A percentile compares a stretch with the other conserved stretches of the same genome.
phyloP scores from a whole-genome alignment of 2,113 vertebrate genomes.

The human region GRCh38 chr5:45071501-45072000 shows the following conservation, averaged over 20 bases:
- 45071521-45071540: neutral
- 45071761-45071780: neutral
- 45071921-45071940: neutral
- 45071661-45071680: neutral
- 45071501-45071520: neutral
- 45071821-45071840: neutral
- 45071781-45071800: neutral
- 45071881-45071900: neutral
- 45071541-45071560: neutral
- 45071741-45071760: neutral
- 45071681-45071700: neutral
- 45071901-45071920: neutral
- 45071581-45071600: neutral
- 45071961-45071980: neutral
- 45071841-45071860: neutral
- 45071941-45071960: neutral
- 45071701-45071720: neutral
- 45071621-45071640: neutral
- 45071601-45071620: neutral
- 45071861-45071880: neutral
- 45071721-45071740: neutral
- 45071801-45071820: neutral
- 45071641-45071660: neutral
- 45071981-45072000: neutral
- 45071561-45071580: neutral